Evolutionary conservation across 1,140 invertebrate genomes (phyloP), one percentile per base, ranked within the genome.

Genomic region (Amphibalanus amphitrite): DNA sequence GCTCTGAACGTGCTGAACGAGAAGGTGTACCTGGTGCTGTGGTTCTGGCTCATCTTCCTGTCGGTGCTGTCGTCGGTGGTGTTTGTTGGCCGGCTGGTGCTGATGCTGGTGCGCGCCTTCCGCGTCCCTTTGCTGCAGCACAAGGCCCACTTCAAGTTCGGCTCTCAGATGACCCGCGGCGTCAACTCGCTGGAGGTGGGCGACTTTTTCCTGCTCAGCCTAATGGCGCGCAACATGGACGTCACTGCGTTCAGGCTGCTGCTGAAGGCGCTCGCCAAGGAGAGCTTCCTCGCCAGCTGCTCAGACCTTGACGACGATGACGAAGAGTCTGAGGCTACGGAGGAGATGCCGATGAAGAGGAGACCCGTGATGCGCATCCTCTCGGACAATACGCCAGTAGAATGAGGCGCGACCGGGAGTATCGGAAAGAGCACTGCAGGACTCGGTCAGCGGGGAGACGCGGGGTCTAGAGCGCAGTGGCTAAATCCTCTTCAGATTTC

Each of bases 1-100:
- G 91, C 92, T 0, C 79, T 93, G 30, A 95, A 95, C 79, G 92
- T 95, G 73, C 90, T 95, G 76, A 94, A 94, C 79, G 92, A 94
- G 79, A 95, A 95, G 80, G 92, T 89, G 0, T 93, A 91, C 82
- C 90, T 93, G 72, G 91, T 93, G 82, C 86, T 94, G 70, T 95
- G 90, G 92, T 94, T 94, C 79, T 95, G 92, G 91, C 78, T 84
- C 29, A 74, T 82, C 10, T 78, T 83, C 68, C 77, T 85, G 30
- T 76, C 78, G 0, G 73, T 75, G 0, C 75, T 94, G 72, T 82
- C 93, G 0, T 77, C 85, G 3, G 79, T 88, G 26, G 81, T 93
- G 29, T 78, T 93, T 69, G 69, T 81, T 59, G 83, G 81, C 75
- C 91, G 91, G 20, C 84, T 87, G 67, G 86, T 89, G 38, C 85